These are phyloP conservation scores for Rhipidura dahli DNA, from an alignment of 2,113 vertebrate genomes.

Conservation along the genomic window DNA sequence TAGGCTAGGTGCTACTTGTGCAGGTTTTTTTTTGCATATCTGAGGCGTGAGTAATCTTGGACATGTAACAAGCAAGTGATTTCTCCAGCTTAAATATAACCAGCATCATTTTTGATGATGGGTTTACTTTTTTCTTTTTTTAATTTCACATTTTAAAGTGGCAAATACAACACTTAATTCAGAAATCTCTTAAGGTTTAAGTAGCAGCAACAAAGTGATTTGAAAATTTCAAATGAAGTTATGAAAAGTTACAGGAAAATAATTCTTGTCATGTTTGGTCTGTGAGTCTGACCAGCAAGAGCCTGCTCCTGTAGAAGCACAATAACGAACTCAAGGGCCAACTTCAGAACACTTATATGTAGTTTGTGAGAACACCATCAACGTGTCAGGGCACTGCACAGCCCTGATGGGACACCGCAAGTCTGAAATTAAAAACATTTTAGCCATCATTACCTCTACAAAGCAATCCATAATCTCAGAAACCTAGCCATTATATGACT, in stretches of 20 bases:
- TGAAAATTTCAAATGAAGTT: neutral
- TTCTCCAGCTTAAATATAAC: neutral
- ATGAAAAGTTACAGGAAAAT: neutral
- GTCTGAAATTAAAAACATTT: neutral
- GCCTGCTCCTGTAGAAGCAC: rapidly evolving
- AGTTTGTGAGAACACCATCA: neutral
- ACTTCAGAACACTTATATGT: neutral
- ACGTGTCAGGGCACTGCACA: neutral
- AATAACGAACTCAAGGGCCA: neutral
- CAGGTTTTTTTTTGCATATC: neutral
- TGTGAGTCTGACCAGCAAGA: neutral
- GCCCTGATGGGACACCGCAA: neutral
- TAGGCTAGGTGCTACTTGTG: neutral
- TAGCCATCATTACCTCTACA: neutral
- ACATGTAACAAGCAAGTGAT: neutral
- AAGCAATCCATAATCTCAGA: neutral
- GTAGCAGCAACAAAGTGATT: neutral
- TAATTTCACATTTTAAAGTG: neutral
- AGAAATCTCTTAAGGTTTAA: neutral
- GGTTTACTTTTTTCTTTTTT: neutral
- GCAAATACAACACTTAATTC: neutral
- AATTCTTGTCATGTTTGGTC: neutral
- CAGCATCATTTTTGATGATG: neutral
- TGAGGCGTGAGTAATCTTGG: neutral
- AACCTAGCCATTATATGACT: neutral